phyloP scores from a whole-genome alignment of 2,888 invertebrate genomes.

The Diploptera punctata region DNA sequence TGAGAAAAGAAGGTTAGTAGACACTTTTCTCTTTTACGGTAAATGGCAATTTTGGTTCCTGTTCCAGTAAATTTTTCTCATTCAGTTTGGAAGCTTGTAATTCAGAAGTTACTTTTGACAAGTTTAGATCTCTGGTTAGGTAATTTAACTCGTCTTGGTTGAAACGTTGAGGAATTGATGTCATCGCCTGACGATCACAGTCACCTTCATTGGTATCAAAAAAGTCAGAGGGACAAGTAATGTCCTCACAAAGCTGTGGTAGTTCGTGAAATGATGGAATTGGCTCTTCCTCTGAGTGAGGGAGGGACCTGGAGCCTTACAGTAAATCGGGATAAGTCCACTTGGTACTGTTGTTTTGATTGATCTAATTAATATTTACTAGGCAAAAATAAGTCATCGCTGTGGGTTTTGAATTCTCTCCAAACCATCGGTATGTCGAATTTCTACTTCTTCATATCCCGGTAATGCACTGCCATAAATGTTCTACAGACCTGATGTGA shows the following conservation, averaged over 20 bases:
- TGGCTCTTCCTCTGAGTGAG: conserved; percentile 36
- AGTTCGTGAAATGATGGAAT: conserved; percentile 23
- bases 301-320: conserved; percentile 35
- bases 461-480: not conserved
- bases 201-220: conserved; percentile 37
- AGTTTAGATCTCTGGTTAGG: no score
- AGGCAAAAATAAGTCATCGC: not conserved
- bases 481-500: not conserved
- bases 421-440: no score
- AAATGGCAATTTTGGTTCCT: no score
- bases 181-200: conserved; percentile 24
- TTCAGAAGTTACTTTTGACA: no score
- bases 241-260: conserved; percentile 27
- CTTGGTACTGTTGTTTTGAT: no score
- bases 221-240: no score
- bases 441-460: not conserved
- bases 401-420: no score
- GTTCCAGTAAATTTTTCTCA: conserved; percentile 43
- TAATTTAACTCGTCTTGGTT: conserved; percentile 44
- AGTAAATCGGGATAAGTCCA: no score
- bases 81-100: conserved; percentile 43
- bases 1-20: no score
- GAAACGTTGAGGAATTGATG: conserved; percentile 37
- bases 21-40: no score
- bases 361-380: not conserved